Percentiles rank a stretch among this genome's conserved stretches.
phyloP scores from a whole-genome alignment of 2,113 vertebrate species.

The Thomomys bottae region DNA sequence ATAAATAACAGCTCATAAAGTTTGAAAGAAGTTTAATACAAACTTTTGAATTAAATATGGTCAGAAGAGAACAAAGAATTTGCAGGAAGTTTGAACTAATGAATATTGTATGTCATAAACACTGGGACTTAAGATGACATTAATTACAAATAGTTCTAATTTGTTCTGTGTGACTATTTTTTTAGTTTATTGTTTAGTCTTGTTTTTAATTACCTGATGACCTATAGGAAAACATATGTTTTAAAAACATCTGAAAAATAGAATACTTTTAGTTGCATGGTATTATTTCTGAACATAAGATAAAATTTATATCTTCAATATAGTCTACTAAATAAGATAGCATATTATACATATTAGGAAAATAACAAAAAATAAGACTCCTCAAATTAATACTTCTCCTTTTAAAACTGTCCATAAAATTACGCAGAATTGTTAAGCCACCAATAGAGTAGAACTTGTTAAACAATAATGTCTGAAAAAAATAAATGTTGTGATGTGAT shows the following conservation, averaged over 20 bases:
- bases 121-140: background rate
- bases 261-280: background rate
- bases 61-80: background rate
- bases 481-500: background rate
- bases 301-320: background rate
- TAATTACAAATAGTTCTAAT: background rate
- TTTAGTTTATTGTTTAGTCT: background rate
- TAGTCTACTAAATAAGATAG: background rate
- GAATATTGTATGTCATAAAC: background rate
- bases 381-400: background rate
- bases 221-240: background rate
- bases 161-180: background rate
- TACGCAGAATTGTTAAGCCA: background rate
- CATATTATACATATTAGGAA: background rate
- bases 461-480: background rate
- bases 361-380: background rate
- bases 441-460: background rate
- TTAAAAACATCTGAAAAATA: background rate
- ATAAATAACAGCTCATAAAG: background rate
- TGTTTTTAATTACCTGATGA: background rate
- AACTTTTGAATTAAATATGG: background rate
- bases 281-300: background rate
- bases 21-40: background rate
- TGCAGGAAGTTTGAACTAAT: background rate
- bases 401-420: background rate